These are phyloP conservation scores for Xylophagus ater DNA, from an alignment of 2,888 invertebrate genomes.

Conservation along the genomic window DNA sequence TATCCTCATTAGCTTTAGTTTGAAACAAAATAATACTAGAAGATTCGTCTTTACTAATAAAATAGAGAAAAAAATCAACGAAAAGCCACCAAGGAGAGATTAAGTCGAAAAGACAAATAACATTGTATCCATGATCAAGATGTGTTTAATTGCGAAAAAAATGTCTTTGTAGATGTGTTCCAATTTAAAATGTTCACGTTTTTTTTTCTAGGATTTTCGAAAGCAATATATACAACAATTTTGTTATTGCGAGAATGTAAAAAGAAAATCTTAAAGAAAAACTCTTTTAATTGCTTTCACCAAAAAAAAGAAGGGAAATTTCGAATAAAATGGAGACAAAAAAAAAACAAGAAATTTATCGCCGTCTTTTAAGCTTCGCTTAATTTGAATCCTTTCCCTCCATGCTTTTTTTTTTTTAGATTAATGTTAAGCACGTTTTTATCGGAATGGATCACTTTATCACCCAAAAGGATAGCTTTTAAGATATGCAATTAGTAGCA, in stretches of 20 bases:
- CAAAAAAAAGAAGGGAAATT: no score
- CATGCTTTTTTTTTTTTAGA: slow-evolving; percentile 2
- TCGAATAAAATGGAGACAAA: no score
- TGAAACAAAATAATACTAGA: slow-evolving; percentile 11
- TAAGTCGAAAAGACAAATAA: slow-evolving; percentile 16
- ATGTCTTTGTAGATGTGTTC: slow-evolving; percentile 13
- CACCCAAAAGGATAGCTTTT: no score
- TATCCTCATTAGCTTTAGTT: slow-evolving; percentile 18
- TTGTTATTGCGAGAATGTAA: slow-evolving; percentile 5
- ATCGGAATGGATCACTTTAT: no score
- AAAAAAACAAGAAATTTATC: slow-evolving; percentile 17
- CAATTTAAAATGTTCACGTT: slow-evolving; percentile 9
- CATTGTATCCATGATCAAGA: slow-evolving; percentile 8
- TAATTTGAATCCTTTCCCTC: slow-evolving; percentile 16
- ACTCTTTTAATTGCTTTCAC: slow-evolving; percentile 16
- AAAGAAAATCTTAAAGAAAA: slow-evolving; percentile 6
- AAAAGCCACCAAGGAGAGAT: slow-evolving; percentile 16
- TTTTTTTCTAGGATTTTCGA: neutral
- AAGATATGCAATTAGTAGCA: no score
- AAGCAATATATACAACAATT: slow-evolving; percentile 9
- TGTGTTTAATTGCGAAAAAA: slow-evolving; percentile 11
- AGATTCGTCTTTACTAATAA: no score
- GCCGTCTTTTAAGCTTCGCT: slow-evolving; percentile 16
- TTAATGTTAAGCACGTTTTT: no score
- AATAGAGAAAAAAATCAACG: no score